Evolutionary conservation across 1,140 invertebrate species (phyloP).

Genomic region (Pogonus chalceus): DNA sequence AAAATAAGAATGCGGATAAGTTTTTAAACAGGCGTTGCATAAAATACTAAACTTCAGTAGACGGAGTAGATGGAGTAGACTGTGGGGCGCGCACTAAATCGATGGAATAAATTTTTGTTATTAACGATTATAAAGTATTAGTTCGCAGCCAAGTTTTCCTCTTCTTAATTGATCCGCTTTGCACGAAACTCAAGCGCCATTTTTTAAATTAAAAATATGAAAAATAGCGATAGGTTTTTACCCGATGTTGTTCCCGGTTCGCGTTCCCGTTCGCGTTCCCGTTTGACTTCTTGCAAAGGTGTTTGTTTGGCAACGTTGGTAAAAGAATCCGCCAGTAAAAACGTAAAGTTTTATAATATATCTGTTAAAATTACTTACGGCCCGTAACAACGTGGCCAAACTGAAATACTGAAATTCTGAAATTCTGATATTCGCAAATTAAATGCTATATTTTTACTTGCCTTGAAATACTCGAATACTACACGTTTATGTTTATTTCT

Average conservation of each 20-base stretch:
- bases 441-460: constrained; percentile 1
- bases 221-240: constrained; percentile 1
- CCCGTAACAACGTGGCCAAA: no score
- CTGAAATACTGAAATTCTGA: neutral
- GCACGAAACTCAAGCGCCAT: neutral
- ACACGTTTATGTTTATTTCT: neutral
- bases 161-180: constrained; percentile 1
- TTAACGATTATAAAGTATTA: constrained; percentile 5
- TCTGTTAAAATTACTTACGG: constrained; percentile 7
- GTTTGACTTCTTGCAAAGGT: constrained; percentile 3
- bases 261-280: no score
- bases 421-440: neutral
- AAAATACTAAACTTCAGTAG: neutral
- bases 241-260: no score
- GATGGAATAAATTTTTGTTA: constrained; percentile 4
- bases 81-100: neutral
- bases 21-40: neutral
- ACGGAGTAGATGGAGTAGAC: neutral
- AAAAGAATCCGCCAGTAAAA: neutral
- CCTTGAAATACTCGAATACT: neutral
- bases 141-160: neutral
- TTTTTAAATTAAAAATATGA: constrained; percentile 8
- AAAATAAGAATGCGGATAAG: neutral
- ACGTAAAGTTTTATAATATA: constrained; percentile 5
- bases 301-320: neutral